Conservation (phyloP, 2,888 invertebrate species). For the Megamerina dolium region DNA sequence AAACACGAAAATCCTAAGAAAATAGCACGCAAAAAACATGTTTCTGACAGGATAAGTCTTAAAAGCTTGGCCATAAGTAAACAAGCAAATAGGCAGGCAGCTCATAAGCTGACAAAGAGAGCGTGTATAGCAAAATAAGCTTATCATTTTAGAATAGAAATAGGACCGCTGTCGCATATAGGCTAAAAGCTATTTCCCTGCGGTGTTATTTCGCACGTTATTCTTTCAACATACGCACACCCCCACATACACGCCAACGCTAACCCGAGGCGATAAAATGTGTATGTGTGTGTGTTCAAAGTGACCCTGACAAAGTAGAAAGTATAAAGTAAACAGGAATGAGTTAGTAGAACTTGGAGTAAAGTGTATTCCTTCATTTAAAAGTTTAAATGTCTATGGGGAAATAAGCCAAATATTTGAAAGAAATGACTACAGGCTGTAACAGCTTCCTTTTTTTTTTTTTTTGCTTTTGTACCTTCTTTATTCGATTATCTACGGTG, state of each 20-base stretch:
- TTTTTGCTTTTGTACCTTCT: too few species aligned
- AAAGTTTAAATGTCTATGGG: neutral
- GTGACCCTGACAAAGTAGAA: neutral
- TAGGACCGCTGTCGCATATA: too few species aligned
- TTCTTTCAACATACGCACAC: neutral
- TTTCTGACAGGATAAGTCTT: neutral
- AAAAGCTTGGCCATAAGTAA: neutral
- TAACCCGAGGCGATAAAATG: neutral
- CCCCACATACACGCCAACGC: neutral
- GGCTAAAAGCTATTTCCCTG: conserved; percentile 2
- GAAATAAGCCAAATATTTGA: too few species aligned
- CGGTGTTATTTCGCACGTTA: conserved; percentile 4
- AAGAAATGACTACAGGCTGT: too few species aligned
- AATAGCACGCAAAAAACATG: neutral
- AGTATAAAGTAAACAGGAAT: too few species aligned
- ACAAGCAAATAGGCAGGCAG: neutral
- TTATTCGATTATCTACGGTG: too few species aligned
- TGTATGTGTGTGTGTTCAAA: neutral
- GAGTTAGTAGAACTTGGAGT: too few species aligned
- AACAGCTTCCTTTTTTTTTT: too few species aligned
- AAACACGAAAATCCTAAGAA: too few species aligned
- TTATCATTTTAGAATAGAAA: neutral
- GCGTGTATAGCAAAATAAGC: neutral
- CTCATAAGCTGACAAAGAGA: neutral
- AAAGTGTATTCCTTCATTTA: neutral